Conservation (phyloP, 2,888 invertebrate species). For the Torymus texanus region DNA sequence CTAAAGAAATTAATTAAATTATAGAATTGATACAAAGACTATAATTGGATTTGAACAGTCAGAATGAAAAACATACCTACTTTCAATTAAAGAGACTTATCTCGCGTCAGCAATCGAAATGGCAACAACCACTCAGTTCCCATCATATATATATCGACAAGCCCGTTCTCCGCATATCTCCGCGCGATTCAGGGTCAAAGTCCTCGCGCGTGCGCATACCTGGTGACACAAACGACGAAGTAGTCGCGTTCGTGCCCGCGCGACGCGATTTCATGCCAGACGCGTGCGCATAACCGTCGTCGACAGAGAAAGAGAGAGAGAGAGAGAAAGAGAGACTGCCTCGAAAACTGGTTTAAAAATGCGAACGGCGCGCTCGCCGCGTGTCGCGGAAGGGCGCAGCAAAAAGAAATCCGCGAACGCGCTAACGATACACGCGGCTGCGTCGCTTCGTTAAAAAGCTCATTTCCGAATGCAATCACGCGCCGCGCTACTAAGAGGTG, state of each 20-base stretch:
- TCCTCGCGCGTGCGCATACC: constrained; percentile 4
- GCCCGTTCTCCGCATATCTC: too few relatives aligned
- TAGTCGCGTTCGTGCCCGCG: constrained; percentile 11
- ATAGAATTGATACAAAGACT: too few relatives aligned
- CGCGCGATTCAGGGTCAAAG: constrained; percentile 6
- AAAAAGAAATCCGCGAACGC: constrained; percentile 1
- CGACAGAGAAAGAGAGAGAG: background rate
- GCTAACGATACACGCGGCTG: constrained; percentile 12
- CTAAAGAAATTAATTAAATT: too few relatives aligned
- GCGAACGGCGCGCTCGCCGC: constrained; percentile 51
- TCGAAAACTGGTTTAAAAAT: constrained; percentile 50
- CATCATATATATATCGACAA: too few relatives aligned
- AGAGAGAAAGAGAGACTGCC: background rate
- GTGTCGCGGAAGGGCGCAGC: constrained; percentile 5
- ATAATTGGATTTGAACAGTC: too few relatives aligned
- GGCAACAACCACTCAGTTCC: too few relatives aligned
- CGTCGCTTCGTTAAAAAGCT: constrained; percentile 46
- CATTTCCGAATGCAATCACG: constrained; percentile 55
- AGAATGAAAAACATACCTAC: too few relatives aligned
- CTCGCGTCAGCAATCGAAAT: too few relatives aligned
- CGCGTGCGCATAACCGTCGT: background rate
- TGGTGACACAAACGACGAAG: constrained; percentile 32
- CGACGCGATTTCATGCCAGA: background rate
- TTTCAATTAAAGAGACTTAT: too few relatives aligned
- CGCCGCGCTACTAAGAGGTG: constrained; percentile 26